Conservation (phyloP, 2,888 invertebrate genomes). For the Timema cristinae region DNA sequence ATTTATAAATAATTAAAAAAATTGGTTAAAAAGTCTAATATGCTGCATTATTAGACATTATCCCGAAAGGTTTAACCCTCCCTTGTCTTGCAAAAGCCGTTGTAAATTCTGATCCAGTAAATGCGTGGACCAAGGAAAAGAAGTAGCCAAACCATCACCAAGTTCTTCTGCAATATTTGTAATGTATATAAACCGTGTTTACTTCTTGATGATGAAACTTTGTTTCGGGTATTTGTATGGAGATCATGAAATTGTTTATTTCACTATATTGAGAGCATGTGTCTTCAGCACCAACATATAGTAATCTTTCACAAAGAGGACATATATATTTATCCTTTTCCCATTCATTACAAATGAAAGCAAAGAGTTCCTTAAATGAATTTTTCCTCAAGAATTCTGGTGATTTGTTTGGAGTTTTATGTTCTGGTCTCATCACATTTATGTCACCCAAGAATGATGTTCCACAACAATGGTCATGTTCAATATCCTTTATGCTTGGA, state of each 20-base stretch:
- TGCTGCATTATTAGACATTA: background rate
- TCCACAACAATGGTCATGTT: background rate
- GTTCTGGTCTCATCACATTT: background rate
- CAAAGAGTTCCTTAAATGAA: background rate
- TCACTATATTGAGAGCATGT: background rate
- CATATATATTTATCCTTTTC: background rate
- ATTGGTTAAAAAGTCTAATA: background rate
- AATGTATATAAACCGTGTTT: background rate
- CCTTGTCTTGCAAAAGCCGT: background rate
- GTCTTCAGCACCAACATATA: background rate
- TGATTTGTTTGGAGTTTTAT: conserved; percentile 1
- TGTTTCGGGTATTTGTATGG: background rate
- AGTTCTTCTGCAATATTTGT: background rate
- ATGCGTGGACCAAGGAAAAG: background rate
- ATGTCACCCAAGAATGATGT: background rate
- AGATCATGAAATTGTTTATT: background rate
- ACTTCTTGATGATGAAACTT: background rate
- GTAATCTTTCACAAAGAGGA: background rate
- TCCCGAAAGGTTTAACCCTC: background rate
- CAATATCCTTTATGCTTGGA: background rate
- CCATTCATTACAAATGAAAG: background rate
- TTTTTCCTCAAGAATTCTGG: background rate
- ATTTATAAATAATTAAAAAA: too few species aligned
- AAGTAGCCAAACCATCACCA: background rate
- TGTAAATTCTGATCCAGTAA: background rate